Base-by-base conservation (phyloP, 2,888 invertebrate genomes). In the Chloroclysta siterata region DNA sequence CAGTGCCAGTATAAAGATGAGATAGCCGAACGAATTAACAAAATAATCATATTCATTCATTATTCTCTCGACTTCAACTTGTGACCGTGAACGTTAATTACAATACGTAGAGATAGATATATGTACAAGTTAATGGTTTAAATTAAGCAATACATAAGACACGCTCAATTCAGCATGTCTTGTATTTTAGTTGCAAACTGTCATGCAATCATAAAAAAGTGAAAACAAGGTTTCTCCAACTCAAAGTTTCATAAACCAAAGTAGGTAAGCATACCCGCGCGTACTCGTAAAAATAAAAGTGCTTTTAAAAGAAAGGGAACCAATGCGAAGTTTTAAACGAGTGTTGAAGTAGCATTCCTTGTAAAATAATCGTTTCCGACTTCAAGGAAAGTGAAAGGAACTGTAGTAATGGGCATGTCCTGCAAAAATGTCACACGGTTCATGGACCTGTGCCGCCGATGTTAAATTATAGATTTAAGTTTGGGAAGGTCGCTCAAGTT, bases 171-270 rank as follows among this genome's bases (percentile, higher is more conserved):
- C 82, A 76, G 77, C 73, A 77, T 78, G 79, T 71, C 72, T 68
- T 70, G 50, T 70, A 71, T 82, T 46, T 82, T 82, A 88, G 80
- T 79, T 60, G 79, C 77, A 72, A 76, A 73, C 70, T 81, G 81
- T 79, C 89, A 89, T 87, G 90, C 89, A 83, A 90, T 77, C 80
- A 77, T 80, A 78, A 88, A 87, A 54, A 89, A 90, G 89, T 87
- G 89, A 89, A 90, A 90, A 83, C 87, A 77, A 79, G 79, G 79
- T 88, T 88, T 88, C 81, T 80, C 80, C 47, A 51, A 39, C 39
- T 51, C 36, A 53, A 22, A 55, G 61, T 67, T 67, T 62, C 59
- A 44, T 64, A 63, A 64, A 52, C 4, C 39, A 22, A 53, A 50
- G 48, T 50, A 15, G 15, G 15, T 44, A 46, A 33, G 33, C 1